These are phyloP conservation scores for Stenichneumon culpator DNA, from an alignment of 2,888 invertebrate genomes.

Conservation along the genomic window DNA sequence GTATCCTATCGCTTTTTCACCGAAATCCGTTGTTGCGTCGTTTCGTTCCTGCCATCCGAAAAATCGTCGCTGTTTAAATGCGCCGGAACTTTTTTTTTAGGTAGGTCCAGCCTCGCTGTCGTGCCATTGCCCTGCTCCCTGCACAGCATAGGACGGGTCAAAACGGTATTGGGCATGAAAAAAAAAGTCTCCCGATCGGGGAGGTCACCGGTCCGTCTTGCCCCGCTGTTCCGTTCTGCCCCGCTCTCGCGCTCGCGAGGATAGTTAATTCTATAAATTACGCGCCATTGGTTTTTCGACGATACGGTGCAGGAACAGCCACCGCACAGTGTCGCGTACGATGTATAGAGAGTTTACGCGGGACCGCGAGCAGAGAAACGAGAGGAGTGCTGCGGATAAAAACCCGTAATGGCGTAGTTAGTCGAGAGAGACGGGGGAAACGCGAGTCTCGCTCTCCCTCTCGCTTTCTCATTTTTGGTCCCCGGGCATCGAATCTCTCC, in stretches of 20 bases:
- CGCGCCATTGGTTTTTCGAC: conserved; percentile 45
- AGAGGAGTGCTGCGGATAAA: conserved; percentile 24
- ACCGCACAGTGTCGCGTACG: not conserved
- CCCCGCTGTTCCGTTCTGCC: not conserved
- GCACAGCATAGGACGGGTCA: not conserved
- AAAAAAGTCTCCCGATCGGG: too few relatives aligned
- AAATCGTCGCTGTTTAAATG: not conserved
- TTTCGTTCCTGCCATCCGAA: not conserved
- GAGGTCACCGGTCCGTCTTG: too few relatives aligned
- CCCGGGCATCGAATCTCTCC: conserved; percentile 33
- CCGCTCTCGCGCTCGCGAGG: not conserved
- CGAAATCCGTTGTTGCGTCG: not conserved
- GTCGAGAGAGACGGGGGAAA: not conserved
- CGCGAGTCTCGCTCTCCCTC: conserved; percentile 9
- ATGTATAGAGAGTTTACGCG: conserved; percentile 12
- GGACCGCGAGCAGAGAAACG: conserved; percentile 7
- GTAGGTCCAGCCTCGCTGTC: not conserved
- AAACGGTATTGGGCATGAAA: too few relatives aligned
- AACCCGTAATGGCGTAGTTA: conserved; percentile 42
- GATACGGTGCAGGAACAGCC: conserved; percentile 13
- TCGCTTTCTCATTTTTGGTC: conserved; percentile 14
- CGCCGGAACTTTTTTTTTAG: not conserved
- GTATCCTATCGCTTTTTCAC: not conserved
- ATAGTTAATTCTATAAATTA: conserved; percentile 45
- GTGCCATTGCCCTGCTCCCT: not conserved